Percentiles rank a stretch among this genome's conserved stretches.
Evolutionary conservation across 2,888 invertebrate genomes (phyloP).

Genomic region (Pseudococcus viburni): DNA sequence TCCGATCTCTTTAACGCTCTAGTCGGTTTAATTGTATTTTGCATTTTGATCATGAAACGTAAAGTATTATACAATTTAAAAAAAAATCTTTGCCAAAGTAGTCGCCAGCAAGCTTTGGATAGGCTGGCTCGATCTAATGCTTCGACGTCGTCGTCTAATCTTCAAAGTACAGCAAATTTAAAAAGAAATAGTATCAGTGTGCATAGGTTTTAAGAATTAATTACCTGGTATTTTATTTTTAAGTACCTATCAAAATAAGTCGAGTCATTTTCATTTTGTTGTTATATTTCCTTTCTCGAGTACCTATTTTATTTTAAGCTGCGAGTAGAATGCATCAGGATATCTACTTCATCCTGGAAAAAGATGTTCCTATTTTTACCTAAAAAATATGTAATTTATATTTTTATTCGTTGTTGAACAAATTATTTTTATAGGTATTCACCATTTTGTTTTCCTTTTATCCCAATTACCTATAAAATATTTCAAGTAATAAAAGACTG

Average conservation of each 20-base stretch:
- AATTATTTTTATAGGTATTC: too few relatives aligned
- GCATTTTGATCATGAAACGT: conserved; percentile 66
- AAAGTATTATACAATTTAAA: conserved; percentile 64
- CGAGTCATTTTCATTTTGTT: too few relatives aligned
- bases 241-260: background rate
- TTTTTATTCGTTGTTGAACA: too few relatives aligned
- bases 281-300: too few relatives aligned
- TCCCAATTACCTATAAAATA: too few relatives aligned
- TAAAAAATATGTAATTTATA: too few relatives aligned
- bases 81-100: background rate
- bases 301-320: too few relatives aligned
- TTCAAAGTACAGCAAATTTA: conserved; percentile 20
- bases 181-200: conserved; percentile 28
- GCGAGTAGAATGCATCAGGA: too few relatives aligned
- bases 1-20: conserved; percentile 67
- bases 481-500: too few relatives aligned
- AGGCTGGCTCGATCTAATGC: conserved; percentile 21
- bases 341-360: too few relatives aligned
- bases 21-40: conserved; percentile 67
- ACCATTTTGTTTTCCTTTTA: too few relatives aligned
- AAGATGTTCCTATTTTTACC: too few relatives aligned
- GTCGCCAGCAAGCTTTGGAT: background rate
- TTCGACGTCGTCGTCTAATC: conserved; percentile 51
- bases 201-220: background rate
- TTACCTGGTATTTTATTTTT: background rate